These are phyloP conservation scores for Papilio machaon DNA, from an alignment of 1,140 invertebrate species.

Conservation along the genomic window DNA sequence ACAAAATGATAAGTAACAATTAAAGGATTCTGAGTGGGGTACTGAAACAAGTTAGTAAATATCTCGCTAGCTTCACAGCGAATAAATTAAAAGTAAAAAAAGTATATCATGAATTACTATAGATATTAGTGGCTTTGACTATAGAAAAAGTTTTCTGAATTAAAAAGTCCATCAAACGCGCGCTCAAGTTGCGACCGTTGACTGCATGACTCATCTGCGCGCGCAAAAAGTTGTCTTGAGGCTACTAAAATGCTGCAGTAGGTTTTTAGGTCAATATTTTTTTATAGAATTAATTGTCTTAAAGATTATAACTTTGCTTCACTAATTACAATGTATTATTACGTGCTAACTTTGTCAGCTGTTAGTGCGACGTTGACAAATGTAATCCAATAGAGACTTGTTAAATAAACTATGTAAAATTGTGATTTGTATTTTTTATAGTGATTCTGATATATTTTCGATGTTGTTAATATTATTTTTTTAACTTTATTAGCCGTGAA, in stretches of 20 bases:
- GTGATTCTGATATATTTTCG: not conserved
- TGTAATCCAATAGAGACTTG: not conserved
- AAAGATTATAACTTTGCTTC: not conserved
- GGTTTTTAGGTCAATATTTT: constrained; percentile 6
- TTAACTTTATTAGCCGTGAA: not conserved
- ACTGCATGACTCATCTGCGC: constrained; percentile 53
- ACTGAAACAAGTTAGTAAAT: too few relatives aligned
- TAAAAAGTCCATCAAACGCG: constrained; percentile 51
- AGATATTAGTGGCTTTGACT: not conserved
- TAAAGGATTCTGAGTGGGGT: too few relatives aligned
- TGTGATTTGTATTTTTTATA: not conserved
- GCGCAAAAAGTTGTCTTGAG: constrained; percentile 48
- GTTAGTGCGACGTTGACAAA: not conserved
- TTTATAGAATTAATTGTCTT: not conserved
- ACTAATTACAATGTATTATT: not conserved
- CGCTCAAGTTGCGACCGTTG: constrained; percentile 51
- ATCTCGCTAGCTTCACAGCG: too few relatives aligned
- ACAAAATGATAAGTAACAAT: too few relatives aligned
- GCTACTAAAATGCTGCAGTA: constrained; percentile 53
- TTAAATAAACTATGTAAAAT: not conserved
- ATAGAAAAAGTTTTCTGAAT: constrained; percentile 43
- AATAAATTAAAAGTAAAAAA: too few relatives aligned
- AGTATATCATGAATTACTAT: not conserved
- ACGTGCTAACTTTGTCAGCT: not conserved
- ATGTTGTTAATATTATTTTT: not conserved